Evolutionary conservation across 2,888 invertebrate species (phyloP), one percentile per base, ranked within the genome.

Genomic region (Eustalomyia histrio): DNA sequence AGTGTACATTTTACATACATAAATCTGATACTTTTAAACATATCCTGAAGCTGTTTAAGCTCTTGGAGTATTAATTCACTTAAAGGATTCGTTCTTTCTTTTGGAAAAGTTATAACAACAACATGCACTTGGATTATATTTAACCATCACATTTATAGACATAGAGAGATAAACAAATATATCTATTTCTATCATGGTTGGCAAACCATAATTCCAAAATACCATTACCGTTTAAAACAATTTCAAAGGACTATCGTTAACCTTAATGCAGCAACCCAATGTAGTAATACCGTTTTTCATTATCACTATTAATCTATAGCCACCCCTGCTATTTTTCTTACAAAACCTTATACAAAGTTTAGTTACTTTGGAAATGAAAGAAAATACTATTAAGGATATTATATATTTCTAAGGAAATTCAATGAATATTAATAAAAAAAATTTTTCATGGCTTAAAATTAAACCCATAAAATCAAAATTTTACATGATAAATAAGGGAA

Each of bases 21-120:
- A 58, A 64, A 24, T 35, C 55, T 50, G 67, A 18, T 50, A 52
- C 21, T 39, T 50, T 60, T 76, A 10, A 61, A 9, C 60, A 64
- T 69, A 47, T n/a, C 74, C 78, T 65, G 18, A 60, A 69, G 68
- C 76, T 64, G 43, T 60, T 73, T 17, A 64, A 76, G 47, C 69
- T 73, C 80, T 65, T 69, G 47, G 18, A 57, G 61, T 68, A 71
- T 78, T 69, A 78, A 74, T 81, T 76, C 65, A 72, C 63, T 80
- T 80, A 72, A 76, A 63, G 52, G 67, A 76, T 76, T 72, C 72
- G 9, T 47, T 43, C 63, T 43, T 43, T 43, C 2, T 35, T 10
- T 9, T 10, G 10, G 14, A 12, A 43, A 43, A 43, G 12, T 12
- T 29, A 57, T 52, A 71, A 61, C 24, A 9, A n/a, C 29, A 55